Evolutionary conservation across 2,113 vertebrate species (phyloP), one percentile per base, ranked within the genome.

Genomic region (Sterrhoptilus dennistouni): DNA sequence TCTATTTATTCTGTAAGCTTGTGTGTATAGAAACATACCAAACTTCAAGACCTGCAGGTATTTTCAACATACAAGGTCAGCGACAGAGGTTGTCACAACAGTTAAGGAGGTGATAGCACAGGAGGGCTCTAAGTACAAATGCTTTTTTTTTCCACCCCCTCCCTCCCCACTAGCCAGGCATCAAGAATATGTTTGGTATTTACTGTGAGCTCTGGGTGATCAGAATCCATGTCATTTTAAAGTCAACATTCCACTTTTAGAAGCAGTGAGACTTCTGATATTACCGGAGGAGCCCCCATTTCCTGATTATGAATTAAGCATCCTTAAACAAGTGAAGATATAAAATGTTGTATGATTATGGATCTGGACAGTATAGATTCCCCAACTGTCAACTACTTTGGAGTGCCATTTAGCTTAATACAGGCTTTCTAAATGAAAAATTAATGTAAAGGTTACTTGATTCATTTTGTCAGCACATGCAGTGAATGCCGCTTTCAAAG

Each of bases 401-500:
- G 61, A 72, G 28, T 89, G 68, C 47, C 64, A 71, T 95, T 90
- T 83, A 91, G 94, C 71, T 96, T 97, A 89, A 85, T 93, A 61
- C 81, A 81, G 60, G 38, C 81, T 97, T 85, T 65, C n/a, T 93
- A 88, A 93, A 96, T 92, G 91, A 95, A 83, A 86, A 71, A 92
- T 93, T 89, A 88, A 87, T 89, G 53, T 75, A 83, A 92, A 90
- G 65, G 27, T 84, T 93, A 65, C 57, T 84, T 53, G 71, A 68
- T 93, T 95, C 9, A 68, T 70, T 91, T 44, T 93, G 69, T 90
- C 83, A 91, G 86, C 31, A 18, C 65, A 70, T 45, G 17, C 18
- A 66, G 60, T 17, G 47, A 85, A 54, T 40, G 27, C 35, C 14
- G 12, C 36, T 69, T 90, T 31, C 44, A 60, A 45, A 89, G 75